phyloP scores from a whole-genome alignment of 2,113 vertebrate species.

The Picathartes gymnocephalus region DNA sequence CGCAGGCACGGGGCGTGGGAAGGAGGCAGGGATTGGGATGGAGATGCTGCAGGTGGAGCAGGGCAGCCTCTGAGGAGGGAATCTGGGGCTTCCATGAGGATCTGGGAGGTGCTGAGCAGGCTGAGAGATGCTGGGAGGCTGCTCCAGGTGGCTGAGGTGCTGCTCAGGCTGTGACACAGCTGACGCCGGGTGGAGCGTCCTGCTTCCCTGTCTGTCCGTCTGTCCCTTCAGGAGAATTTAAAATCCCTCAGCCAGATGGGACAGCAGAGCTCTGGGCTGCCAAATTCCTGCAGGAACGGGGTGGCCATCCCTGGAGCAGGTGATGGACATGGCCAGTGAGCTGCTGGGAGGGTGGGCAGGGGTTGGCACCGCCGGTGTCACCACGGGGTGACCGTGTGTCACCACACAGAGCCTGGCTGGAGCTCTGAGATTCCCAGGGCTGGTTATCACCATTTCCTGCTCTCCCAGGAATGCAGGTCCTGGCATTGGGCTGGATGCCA shows the following conservation, averaged over 20 bases:
- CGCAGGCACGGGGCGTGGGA: fast-evolving
- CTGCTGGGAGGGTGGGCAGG: neutral
- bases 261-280: neutral
- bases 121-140: neutral
- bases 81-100: neutral
- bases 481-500: neutral
- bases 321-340: fast-evolving
- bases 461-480: neutral
- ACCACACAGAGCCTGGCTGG: neutral
- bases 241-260: neutral
- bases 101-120: neutral
- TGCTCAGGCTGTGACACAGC: neutral
- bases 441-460: neutral
- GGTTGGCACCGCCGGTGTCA: neutral
- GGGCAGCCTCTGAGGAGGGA: neutral
- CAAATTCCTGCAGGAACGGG: neutral
- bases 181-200: neutral
- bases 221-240: neutral
- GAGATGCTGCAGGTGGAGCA: neutral
- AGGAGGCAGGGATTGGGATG: neutral
- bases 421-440: neutral
- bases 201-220: neutral
- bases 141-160: neutral
- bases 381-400: fast-evolving
- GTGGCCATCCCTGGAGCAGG: neutral